Evolutionary conservation across 1,140 invertebrate genomes (phyloP).

Genomic region (Drosophila busckii): DNA sequence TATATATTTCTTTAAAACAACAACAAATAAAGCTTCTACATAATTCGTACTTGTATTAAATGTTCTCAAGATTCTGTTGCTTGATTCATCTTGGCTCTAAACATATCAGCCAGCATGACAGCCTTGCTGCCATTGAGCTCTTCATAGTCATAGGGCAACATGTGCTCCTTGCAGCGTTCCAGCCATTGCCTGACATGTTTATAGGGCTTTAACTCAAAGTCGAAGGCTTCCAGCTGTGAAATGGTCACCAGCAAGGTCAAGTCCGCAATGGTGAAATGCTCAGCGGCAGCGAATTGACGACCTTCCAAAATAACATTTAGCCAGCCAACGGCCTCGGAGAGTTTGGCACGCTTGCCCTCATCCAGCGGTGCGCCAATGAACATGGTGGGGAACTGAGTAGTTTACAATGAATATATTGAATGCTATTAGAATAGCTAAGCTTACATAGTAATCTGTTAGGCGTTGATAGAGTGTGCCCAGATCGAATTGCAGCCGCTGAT

Average conservation of each 20-base stretch:
- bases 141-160: slow-evolving; percentile 70
- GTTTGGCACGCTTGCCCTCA: slow-evolving; percentile 80
- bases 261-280: slow-evolving; percentile 82
- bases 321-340: slow-evolving; percentile 75
- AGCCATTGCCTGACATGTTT: slow-evolving; percentile 59
- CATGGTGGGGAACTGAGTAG: slow-evolving; percentile 79
- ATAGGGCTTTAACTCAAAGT: slow-evolving; percentile 58
- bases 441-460: slow-evolving; percentile 80
- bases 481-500: slow-evolving; percentile 87
- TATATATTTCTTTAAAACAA: neutral
- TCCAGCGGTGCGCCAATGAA: slow-evolving; percentile 67
- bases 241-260: slow-evolving; percentile 78
- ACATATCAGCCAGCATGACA: slow-evolving; percentile 66
- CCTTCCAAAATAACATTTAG: slow-evolving; percentile 65
- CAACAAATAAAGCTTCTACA: neutral
- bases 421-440: slow-evolving; percentile 12
- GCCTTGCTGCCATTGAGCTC: slow-evolving; percentile 77
- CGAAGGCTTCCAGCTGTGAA: slow-evolving; percentile 72
- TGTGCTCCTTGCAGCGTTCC: slow-evolving; percentile 63
- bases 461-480: slow-evolving; percentile 83
- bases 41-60: neutral
- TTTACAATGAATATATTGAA: neutral
- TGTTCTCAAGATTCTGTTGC: slow-evolving; percentile 5
- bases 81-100: slow-evolving; percentile 71
- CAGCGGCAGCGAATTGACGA: slow-evolving; percentile 59